A percentile compares a stretch with the other conserved stretches of the same genome.
These are phyloP conservation scores for Eupithecia subfuscata DNA, from an alignment of 2,888 invertebrate species.

Conservation along the genomic window DNA sequence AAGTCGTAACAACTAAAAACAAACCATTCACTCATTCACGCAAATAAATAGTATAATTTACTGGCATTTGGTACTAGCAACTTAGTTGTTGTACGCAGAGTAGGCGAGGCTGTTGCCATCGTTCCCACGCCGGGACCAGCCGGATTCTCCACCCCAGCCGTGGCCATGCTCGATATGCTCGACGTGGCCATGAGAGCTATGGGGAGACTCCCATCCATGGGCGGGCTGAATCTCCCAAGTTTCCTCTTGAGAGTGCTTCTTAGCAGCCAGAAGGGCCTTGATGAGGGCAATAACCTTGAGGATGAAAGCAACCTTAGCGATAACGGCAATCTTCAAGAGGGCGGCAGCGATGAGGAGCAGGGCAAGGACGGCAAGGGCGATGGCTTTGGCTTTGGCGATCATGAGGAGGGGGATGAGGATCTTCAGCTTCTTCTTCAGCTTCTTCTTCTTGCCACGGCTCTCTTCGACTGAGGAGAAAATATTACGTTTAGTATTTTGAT, in stretches of 20 bases:
- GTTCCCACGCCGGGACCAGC: slow-evolving; percentile 74
- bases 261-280: slow-evolving; percentile 71
- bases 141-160: slow-evolving; percentile 63
- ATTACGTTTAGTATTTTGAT: neutral
- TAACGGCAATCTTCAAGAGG: slow-evolving; percentile 88
- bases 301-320: slow-evolving; percentile 90
- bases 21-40: slow-evolving; percentile 51
- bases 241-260: slow-evolving; percentile 68
- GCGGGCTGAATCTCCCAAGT: slow-evolving; percentile 53
- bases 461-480: slow-evolving; percentile 64
- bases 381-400: slow-evolving; percentile 86
- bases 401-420: slow-evolving; percentile 82
- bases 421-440: slow-evolving; percentile 82
- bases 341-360: slow-evolving; percentile 88
- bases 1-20: slow-evolving; percentile 45
- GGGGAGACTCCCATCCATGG: slow-evolving; percentile 57
- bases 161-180: slow-evolving; percentile 65
- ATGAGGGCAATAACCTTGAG: slow-evolving; percentile 70
- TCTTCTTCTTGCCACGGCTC: slow-evolving; percentile 90
- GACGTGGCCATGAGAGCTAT: slow-evolving; percentile 39
- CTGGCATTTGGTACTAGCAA: slow-evolving; percentile 53
- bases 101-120: slow-evolving; percentile 75
- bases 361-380: slow-evolving; percentile 86
- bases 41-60: slow-evolving; percentile 48
- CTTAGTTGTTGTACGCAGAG: slow-evolving; percentile 68